Conservation (phyloP, 2,888 invertebrate genomes). For the Drosophila paramelanica region DNA sequence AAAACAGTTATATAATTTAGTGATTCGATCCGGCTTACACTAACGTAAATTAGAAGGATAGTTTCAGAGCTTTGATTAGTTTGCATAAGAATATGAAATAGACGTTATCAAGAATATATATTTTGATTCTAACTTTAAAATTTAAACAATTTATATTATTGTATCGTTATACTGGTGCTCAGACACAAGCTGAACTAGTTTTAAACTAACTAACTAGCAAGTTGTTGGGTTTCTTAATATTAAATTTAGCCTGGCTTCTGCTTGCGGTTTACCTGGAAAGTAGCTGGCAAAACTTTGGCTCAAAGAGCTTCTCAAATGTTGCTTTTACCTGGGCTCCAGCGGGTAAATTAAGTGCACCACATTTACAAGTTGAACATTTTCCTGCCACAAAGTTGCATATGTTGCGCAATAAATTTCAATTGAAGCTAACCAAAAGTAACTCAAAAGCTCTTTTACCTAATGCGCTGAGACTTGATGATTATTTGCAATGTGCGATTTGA, state of each 20-base stretch:
- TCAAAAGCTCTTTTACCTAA: constrained; percentile 26
- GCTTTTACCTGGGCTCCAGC: neutral
- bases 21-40: too few relatives aligned
- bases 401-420: constrained; percentile 56
- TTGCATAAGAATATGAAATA: too few relatives aligned
- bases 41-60: too few relatives aligned
- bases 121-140: too few relatives aligned
- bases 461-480: constrained; percentile 27
- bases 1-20: too few relatives aligned
- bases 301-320: constrained; percentile 3
- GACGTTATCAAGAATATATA: too few relatives aligned
- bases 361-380: constrained; percentile 10
- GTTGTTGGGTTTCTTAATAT: neutral
- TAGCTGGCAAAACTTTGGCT: constrained; percentile 3
- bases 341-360: constrained; percentile 20
- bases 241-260: neutral
- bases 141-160: neutral
- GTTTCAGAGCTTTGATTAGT: too few relatives aligned
- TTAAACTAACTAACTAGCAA: neutral
- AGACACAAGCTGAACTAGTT: neutral
- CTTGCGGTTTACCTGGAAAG: neutral
- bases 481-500: constrained; percentile 7
- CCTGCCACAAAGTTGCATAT: constrained; percentile 25
- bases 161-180: neutral
- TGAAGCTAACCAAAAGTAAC: constrained; percentile 33